Evolutionary conservation across 2,113 vertebrate genomes (phyloP), one percentile per base, ranked within the genome.

Genomic region (Bucco capensis): DNA sequence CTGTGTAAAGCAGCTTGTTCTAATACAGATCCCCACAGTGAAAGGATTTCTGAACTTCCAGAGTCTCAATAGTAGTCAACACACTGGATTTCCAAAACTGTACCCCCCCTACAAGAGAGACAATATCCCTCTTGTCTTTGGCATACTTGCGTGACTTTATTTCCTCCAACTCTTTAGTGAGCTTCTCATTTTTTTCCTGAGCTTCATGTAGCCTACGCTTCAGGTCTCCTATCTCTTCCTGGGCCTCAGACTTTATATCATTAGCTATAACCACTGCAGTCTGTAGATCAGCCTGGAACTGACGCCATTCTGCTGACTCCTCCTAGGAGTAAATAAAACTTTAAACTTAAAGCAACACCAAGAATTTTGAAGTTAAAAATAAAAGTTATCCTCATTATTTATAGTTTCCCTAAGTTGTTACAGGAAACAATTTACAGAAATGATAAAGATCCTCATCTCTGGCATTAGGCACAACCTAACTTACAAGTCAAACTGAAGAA

Each of bases 211-310:
- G 93, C 10, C 98, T 96, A 58, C 98, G 98, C 87, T 99, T 98
- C 92, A 99, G 96, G 88, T 99, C 99, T 13, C 99, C 99, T 22
- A 99, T 99, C 96, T 99, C 99, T 42, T 99, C 99, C 93, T 99
- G 99, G 6, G 99, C 99, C 94, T 99, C 99, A 0, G 99, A 99
- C 84, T 99, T 99, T 75, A 99, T 99, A 54, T 99, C 99, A 13
- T 99, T 99, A 19, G 99, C 99, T 42, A 99, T 99, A 47, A 99
- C 99, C 58, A 99, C 99, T 0, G 99, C 99, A 2, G 99, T 99
- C 97, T 99, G 99, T 50, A 99, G 97, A 80, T 99, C 99, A 30
- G 99, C 98, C 94, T 99, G 99, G 95, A 99, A 99, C 97, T 99
- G 99, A 56, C 99, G 98, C 99, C 99, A 99, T 51, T 99, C 99